Evolutionary conservation across 2,113 vertebrate genomes (phyloP), one percentile per base, ranked within the genome.

Genomic region (Ailurus styani): DNA sequence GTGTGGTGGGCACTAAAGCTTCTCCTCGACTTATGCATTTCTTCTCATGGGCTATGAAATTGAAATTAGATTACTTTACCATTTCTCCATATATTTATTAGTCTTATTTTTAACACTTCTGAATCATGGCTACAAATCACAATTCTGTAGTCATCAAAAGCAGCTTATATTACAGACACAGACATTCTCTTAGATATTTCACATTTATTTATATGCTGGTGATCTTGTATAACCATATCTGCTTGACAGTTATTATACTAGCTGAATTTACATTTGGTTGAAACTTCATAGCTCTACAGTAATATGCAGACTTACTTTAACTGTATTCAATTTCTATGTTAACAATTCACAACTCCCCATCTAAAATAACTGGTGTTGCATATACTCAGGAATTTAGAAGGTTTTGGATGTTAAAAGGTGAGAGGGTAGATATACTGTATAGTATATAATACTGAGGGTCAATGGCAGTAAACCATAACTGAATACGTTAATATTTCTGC

Each of bases 21-120:
- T 99, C 99, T 3, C 99, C 99, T 29, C 99, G 99, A 91, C 99
- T 99, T 98, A 99, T 99, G 93, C 99, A 99, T 97, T 99, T 99
- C 98, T 99, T 99, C 97, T 99, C 99, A 57, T 99, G 99, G 73
- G 99, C 99, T 99, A 94, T 42, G 91, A 88, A 34, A 93, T 84
- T 60, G 78, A 93, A 96, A 91, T 83, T 1, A 64, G 70, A 72
- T 73, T 47, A 68, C 7, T 84, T 93, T 81, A 90, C 1, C 87
- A 37, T 70, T 87, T 87, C 5, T 52, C 60, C 62, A 20, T 34
- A 2, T 47, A 47, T 6, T 54, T 37, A 45, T 40, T 52, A 37
- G 12, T n/a, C 37, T 84, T 68, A 25, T 5, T 91, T 93, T 78
- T 57, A 90, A n/a, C 45, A n/a, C 14, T 40, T 90, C 40, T 4